Percentiles rank a stretch among this genome's conserved stretches.
These are phyloP conservation scores for Orchesella flavescens DNA, from an alignment of 2,888 invertebrate genomes.

Conservation along the genomic window DNA sequence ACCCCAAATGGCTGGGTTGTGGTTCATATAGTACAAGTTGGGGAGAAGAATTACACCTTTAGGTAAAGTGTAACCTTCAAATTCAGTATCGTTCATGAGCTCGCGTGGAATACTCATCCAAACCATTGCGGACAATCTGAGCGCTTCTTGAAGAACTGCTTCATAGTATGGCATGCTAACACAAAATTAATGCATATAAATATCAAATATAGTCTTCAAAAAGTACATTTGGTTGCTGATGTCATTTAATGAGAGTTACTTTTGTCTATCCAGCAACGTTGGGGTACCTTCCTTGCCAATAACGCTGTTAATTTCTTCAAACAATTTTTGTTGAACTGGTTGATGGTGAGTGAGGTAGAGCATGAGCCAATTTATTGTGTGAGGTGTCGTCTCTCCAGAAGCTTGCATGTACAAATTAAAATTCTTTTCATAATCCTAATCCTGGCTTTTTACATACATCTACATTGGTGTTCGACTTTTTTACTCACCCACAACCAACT, in stretches of 20 bases:
- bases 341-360: conserved; percentile 48
- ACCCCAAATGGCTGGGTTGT: conserved; percentile 53
- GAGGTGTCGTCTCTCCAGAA: not conserved
- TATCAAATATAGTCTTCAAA: not conserved
- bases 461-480: no score
- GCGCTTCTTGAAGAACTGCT: conserved; percentile 36
- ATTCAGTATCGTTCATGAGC: not conserved
- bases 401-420: not conserved
- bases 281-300: conserved; percentile 9
- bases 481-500: not conserved
- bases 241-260: not conserved
- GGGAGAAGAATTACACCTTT: not conserved
- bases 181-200: not conserved
- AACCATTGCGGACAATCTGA: not conserved
- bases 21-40: conserved; percentile 1
- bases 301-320: conserved; percentile 57
- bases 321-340: conserved; percentile 50
- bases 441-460: no score
- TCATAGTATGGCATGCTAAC: conserved; percentile 38
- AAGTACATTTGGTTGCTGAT: not conserved
- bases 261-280: not conserved
- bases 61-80: not conserved
- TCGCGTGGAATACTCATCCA: conserved; percentile 6
- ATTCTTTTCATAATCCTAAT: no score
- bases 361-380: conserved; percentile 44